Base-by-base conservation (phyloP, 2,888 invertebrate genomes). In the Pegoplata infirma region DNA sequence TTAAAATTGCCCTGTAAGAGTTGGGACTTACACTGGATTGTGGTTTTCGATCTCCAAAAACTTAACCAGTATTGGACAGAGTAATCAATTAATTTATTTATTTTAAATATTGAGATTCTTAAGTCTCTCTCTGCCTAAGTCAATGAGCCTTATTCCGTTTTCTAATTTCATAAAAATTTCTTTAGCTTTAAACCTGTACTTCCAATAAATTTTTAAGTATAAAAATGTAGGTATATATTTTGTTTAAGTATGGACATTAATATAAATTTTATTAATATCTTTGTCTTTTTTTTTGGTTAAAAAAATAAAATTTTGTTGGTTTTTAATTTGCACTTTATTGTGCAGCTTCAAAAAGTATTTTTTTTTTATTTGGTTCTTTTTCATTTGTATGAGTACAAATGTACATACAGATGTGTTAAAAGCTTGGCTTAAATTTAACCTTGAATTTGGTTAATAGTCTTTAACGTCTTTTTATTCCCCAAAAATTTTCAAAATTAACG, bases 391-490 rank as follows among this genome's bases (percentile, higher is more conserved):
- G 47, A 5, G 17, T 25, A 16, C 5, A 19, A 14, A 10, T 14
- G 17, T 46, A 23, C 21, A 44, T 23, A 23, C 12, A 21, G 36
- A 64, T 66, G 80, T 76, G 79, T 76, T 79, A 79, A 79, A 75
- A 79, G 79, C 75, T 76, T 71, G 71, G 79, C 79, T 79, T 79
- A 75, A 79, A 76, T 79, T 58, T 76, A 80, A 73, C 80, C 80
- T 80, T 80, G 80, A 80, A 80, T 80, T 76, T 80, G 80, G 80
- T 80, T 76, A 76, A 76, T 68, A 72, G 79, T 79, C 78, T 79
- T 79, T 75, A 79, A 75, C 74, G 64, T 72, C 76, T 74, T 64
- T 51, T 66, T 49, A 51, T 75, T 53, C 56, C 58, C 36, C 14
- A 23, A 17, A 40, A 40, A 40, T 40, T 40, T 40, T 40, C 46